These are phyloP conservation scores for Hypena proboscidalis DNA, from an alignment of 2,888 invertebrate species.

Conservation along the genomic window DNA sequence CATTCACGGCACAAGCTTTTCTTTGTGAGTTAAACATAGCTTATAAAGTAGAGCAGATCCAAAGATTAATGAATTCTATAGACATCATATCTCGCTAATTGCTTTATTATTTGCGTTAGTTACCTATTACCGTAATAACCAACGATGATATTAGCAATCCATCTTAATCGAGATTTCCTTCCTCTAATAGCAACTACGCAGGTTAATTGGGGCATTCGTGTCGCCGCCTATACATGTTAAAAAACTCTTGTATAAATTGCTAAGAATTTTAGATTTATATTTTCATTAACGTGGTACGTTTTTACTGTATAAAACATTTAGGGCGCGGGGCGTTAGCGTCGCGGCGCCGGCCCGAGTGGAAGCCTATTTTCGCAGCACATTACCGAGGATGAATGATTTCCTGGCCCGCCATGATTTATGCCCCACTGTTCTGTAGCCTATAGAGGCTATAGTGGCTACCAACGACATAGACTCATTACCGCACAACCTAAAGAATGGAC, in stretches of 20 bases:
- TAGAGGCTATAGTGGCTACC: conserved; percentile 48
- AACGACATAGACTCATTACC: conserved; percentile 73
- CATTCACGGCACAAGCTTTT: conserved; percentile 31
- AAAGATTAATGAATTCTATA: conserved; percentile 1
- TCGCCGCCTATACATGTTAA: conserved; percentile 28
- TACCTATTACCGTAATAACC: too few relatives aligned
- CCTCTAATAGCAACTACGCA: conserved; percentile 9
- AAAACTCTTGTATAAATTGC: conserved; percentile 39
- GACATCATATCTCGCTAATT: conserved; percentile 1
- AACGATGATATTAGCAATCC: conserved; percentile 4
- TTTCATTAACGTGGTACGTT: conserved; percentile 68
- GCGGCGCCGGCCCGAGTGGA: conserved; percentile 66
- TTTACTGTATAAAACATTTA: conserved; percentile 68
- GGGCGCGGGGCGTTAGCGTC: conserved; percentile 67
- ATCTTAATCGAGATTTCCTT: conserved; percentile 21
- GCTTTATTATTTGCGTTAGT: neutral
- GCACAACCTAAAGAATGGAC: conserved; percentile 71
- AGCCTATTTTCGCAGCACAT: conserved; percentile 84
- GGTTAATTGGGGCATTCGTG: conserved; percentile 22
- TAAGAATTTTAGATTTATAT: conserved; percentile 52
- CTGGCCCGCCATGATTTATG: conserved; percentile 81
- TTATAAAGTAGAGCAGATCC: conserved; percentile 3
- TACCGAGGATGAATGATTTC: conserved; percentile 84
- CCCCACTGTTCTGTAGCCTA: conserved; percentile 51
- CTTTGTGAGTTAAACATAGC: conserved; percentile 26